Percentiles rank a stretch among this genome's conserved stretches.
phyloP scores from a whole-genome alignment of 2,113 vertebrate genomes.

The Martes martes region DNA sequence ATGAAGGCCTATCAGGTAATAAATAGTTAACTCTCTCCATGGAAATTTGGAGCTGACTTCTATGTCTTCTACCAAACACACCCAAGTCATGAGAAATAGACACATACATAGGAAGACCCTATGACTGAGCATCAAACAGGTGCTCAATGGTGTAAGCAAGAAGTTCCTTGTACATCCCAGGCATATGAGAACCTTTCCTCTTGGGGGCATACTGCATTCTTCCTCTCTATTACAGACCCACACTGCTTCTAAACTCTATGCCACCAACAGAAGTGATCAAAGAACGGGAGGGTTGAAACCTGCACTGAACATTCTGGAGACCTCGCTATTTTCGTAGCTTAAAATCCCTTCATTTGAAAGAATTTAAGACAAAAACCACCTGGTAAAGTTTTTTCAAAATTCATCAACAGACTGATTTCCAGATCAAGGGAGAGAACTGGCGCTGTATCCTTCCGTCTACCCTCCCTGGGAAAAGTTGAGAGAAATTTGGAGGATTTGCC shows the following conservation, averaged over 20 bases:
- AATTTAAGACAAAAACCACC: neutral
- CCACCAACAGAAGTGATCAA: neutral
- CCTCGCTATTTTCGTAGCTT: neutral
- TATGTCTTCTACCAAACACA: neutral
- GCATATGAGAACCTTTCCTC: neutral
- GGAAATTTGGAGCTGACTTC: neutral
- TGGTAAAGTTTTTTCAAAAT: neutral
- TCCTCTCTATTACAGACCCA: neutral
- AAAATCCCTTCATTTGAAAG: neutral
- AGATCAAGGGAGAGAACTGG: neutral
- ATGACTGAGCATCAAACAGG: neutral
- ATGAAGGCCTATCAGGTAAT: neutral
- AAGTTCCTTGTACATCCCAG: neutral
- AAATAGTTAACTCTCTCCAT: neutral
- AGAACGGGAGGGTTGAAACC: neutral
- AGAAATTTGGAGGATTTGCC: neutral
- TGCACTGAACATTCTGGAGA: neutral
- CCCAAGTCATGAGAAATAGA: neutral
- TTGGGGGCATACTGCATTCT: neutral
- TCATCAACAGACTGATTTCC: neutral
- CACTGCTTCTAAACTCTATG: neutral
- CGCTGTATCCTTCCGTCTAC: neutral
- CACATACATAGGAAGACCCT: neutral
- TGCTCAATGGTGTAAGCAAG: neutral
- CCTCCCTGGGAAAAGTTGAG: neutral